Conservation (phyloP, 2,113 vertebrate genomes). For the Menidia beryllina region DNA sequence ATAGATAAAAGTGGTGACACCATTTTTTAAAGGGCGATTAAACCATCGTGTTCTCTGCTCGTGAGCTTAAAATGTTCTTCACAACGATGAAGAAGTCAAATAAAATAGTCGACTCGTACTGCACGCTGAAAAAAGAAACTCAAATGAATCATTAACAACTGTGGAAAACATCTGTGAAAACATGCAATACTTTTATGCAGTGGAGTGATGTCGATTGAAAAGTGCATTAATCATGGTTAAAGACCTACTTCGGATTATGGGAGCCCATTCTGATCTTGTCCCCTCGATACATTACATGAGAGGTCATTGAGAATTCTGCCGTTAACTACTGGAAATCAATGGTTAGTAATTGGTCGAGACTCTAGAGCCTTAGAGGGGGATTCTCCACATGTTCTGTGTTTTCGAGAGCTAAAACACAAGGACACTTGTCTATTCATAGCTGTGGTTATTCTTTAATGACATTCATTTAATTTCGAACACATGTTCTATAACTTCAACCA, state of each 20-base stretch:
- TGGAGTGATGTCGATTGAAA: conserved; percentile 21
- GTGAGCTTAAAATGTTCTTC: not conserved
- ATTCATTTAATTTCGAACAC: not conserved
- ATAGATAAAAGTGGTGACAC: conserved; percentile 15
- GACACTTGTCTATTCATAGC: not conserved
- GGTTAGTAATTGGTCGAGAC: conserved; percentile 35
- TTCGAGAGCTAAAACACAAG: conserved; percentile 6
- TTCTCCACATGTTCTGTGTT: not conserved
- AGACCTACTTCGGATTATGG: conserved; percentile 5
- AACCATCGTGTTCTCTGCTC: not conserved
- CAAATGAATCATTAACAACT: not conserved
- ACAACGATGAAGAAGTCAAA: conserved; percentile 2
- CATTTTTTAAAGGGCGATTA: conserved; percentile 30
- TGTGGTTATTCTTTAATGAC: not conserved
- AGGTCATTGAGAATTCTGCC: conserved; percentile 35
- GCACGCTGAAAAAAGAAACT: conserved; percentile 22
- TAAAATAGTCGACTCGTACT: not conserved
- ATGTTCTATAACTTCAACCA: conserved; percentile 11
- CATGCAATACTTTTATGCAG: conserved; percentile 29
- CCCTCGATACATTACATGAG: conserved; percentile 40
- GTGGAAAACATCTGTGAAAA: not conserved
- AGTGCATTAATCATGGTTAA: not conserved
- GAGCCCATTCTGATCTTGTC: conserved; percentile 4
- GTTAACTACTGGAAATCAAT: conserved; percentile 54
- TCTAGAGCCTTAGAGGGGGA: conserved; percentile 22